These are phyloP conservation scores for Paratilapia polleni DNA, from an alignment of 2,113 vertebrate species.

Conservation along the genomic window DNA sequence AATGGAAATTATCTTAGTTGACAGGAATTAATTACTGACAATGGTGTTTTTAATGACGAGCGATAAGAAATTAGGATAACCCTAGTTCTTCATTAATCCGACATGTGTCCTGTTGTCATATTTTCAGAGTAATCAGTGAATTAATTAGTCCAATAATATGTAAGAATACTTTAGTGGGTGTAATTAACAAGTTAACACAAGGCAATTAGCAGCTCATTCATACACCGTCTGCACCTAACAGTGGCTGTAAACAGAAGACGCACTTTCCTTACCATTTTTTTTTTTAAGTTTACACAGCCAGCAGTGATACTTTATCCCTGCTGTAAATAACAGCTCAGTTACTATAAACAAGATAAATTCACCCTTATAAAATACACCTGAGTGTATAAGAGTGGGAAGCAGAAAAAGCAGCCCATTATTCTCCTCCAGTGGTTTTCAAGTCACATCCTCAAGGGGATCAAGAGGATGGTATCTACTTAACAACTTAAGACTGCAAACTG, in stretches of 20 bases:
- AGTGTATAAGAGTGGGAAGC: background rate
- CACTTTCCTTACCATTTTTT: background rate
- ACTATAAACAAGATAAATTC: background rate
- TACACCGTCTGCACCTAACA: background rate
- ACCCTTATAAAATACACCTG: background rate
- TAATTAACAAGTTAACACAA: slow-evolving; percentile 68
- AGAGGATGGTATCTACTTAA: background rate
- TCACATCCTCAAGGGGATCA: slow-evolving; percentile 8
- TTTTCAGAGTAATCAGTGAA: slow-evolving; percentile 21
- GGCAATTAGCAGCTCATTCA: slow-evolving; percentile 63
- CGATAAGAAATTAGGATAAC: slow-evolving; percentile 9
- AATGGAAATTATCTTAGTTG: background rate
- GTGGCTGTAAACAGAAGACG: slow-evolving; percentile 31
- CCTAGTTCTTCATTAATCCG: slow-evolving; percentile 8
- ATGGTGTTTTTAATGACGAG: slow-evolving; percentile 16
- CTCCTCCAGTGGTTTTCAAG: background rate
- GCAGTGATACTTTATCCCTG: background rate
- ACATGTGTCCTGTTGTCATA: slow-evolving; percentile 34
- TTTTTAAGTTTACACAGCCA: background rate
- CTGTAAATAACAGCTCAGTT: background rate
- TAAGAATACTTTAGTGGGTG: slow-evolving; percentile 50
- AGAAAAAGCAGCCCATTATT: background rate
- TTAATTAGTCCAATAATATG: slow-evolving; percentile 62
- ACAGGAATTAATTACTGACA: background rate
- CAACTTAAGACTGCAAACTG: background rate